Conservation (phyloP, 2,797 vertebrate species). For the Platalea minor region DNA sequence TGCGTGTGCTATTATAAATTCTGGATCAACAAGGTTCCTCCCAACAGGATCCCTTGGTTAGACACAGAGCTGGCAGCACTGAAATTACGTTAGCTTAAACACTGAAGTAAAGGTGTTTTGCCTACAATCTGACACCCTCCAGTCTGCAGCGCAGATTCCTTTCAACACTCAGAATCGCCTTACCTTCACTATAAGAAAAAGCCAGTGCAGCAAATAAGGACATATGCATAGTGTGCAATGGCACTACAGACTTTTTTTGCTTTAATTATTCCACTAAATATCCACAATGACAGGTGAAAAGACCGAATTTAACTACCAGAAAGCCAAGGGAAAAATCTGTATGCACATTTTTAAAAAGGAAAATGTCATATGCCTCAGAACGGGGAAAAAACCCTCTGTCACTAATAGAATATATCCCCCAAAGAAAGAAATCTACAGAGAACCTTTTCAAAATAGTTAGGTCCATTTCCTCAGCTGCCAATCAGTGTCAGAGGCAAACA, state of each 20-base stretch:
- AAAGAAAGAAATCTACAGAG: neutral
- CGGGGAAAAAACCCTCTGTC: neutral
- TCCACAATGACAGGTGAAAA: neutral
- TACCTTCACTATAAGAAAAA: neutral
- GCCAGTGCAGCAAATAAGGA: neutral
- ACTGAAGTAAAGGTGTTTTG: neutral
- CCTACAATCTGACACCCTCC: neutral
- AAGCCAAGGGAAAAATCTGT: neutral
- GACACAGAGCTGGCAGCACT: neutral
- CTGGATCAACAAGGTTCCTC: neutral
- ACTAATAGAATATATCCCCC: neutral
- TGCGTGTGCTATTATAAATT: neutral
- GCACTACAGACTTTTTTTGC: neutral
- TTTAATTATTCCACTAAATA: conserved; percentile 24
- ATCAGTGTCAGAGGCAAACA: neutral
- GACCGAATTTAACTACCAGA: neutral
- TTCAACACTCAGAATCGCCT: neutral
- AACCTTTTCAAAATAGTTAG: conserved; percentile 22
- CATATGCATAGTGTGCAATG: fast-evolving
- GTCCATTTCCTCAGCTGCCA: conserved; percentile 35
- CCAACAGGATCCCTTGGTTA: neutral
- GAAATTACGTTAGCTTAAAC: neutral
- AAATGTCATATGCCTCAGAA: neutral
- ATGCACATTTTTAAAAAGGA: neutral
- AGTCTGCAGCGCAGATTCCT: neutral